These are phyloP conservation scores for Prinia subflava DNA, from an alignment of 2,113 vertebrate species.

Conservation along the genomic window DNA sequence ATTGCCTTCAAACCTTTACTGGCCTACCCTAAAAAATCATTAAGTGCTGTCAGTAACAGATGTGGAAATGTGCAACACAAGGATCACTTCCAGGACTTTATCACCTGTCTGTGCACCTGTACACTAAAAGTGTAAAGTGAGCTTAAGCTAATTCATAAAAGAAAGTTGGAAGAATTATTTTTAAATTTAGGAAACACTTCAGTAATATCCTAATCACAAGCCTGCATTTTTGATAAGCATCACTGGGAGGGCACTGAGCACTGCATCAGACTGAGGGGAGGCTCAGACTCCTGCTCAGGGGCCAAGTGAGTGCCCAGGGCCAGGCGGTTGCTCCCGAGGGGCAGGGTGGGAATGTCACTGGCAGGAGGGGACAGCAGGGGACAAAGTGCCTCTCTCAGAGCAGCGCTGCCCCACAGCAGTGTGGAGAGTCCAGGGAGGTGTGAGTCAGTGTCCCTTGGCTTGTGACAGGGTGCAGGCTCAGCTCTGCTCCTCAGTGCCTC, in stretches of 20 bases:
- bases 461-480: not conserved
- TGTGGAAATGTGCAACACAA: not conserved
- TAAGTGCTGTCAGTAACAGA: not conserved
- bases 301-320: fast-evolving
- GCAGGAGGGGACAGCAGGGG: not conserved
- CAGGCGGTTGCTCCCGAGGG: fast-evolving
- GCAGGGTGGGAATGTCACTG: fast-evolving
- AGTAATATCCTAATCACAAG: not conserved
- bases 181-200: not conserved
- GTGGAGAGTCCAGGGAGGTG: not conserved
- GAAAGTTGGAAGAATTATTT: not conserved
- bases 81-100: not conserved
- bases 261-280: not conserved
- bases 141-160: not conserved
- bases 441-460: not conserved
- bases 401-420: not conserved
- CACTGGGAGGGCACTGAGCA: not conserved
- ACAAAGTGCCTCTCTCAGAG: not conserved
- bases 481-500: not conserved
- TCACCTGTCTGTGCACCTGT: not conserved
- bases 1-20: not conserved
- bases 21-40: not conserved
- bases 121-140: not conserved
- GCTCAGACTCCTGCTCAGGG: not conserved
- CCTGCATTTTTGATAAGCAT: not conserved